Conservation (phyloP, 2,888 invertebrate genomes). For the Mimas tiliae region DNA sequence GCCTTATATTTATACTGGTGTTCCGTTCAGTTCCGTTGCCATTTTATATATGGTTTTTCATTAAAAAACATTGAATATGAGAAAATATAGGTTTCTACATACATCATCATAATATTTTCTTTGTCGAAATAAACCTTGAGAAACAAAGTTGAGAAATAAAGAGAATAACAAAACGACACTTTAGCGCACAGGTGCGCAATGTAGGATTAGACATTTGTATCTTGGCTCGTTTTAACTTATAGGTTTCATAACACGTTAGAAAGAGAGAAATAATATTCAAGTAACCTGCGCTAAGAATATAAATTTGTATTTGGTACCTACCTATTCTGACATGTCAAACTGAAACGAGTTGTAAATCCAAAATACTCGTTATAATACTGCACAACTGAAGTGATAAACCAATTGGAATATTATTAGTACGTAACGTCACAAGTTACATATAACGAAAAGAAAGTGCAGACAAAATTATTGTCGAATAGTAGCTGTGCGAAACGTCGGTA, state of each 20-base stretch:
- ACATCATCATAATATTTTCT: no score
- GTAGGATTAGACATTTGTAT: no score
- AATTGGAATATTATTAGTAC: background rate
- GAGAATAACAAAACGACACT: background rate
- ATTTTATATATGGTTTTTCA: background rate
- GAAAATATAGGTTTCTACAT: no score
- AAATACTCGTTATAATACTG: background rate
- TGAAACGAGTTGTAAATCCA: background rate
- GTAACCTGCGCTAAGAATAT: no score
- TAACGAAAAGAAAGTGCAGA: background rate
- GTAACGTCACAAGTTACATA: background rate
- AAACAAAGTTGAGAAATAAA: no score
- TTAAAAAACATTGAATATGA: background rate
- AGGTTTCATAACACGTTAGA: background rate
- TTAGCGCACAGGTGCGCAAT: slow-evolving; percentile 16
- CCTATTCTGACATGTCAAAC: slow-evolving; percentile 8
- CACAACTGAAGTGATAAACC: background rate
- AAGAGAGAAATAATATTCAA: slow-evolving; percentile 10
- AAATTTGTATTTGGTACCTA: background rate
- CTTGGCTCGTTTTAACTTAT: background rate
- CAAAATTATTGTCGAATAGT: background rate
- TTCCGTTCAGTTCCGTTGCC: no score
- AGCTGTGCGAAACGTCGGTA: background rate
- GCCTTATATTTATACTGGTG: background rate
- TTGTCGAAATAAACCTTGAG: background rate